phyloP scores from a whole-genome alignment of 2,888 invertebrate species.

The Stenurella melanura region DNA sequence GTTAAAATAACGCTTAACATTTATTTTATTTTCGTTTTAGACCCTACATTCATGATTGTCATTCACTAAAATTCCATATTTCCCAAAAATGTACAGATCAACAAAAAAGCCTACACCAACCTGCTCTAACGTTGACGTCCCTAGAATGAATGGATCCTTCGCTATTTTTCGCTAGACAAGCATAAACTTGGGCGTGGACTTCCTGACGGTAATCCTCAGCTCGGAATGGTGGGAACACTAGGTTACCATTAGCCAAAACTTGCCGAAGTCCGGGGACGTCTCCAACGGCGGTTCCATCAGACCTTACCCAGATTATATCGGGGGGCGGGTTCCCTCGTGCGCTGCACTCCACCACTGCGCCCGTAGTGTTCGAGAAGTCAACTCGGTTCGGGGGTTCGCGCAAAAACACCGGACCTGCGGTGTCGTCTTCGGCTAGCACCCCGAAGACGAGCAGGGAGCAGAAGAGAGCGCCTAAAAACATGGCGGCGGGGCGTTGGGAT shows the following conservation, averaged over 20 bases:
- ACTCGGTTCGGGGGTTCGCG: slow-evolving; percentile 94
- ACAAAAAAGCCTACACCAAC: slow-evolving; percentile 76
- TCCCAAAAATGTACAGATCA: neutral
- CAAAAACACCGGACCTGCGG: slow-evolving; percentile 89
- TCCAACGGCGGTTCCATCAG: slow-evolving; percentile 92
- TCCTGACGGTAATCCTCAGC: slow-evolving; percentile 95
- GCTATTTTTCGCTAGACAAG: slow-evolving; percentile 91
- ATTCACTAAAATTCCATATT: neutral
- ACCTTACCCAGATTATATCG: slow-evolving; percentile 94
- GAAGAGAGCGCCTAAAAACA: slow-evolving; percentile 48
- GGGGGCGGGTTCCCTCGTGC: slow-evolving; percentile 93
- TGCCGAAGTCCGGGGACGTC: slow-evolving; percentile 85
- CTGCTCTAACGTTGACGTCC: slow-evolving; percentile 95
- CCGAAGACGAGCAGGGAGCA: slow-evolving; percentile 44
- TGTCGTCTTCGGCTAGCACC: slow-evolving; percentile 65
- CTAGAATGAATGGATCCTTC: slow-evolving; percentile 94
- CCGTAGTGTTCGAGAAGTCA: slow-evolving; percentile 95
- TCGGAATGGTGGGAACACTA: slow-evolving; percentile 95
- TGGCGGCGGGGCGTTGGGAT: slow-evolving; percentile 32
- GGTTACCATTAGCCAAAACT: slow-evolving; percentile 87
- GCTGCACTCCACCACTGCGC: slow-evolving; percentile 93
- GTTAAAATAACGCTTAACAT: neutral
- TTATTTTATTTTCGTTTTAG: neutral
- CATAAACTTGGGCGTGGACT: slow-evolving; percentile 95
- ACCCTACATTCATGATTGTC: neutral